Base-by-base conservation (phyloP, 2,797 vertebrate genomes). In the Babyrousa celebensis region DNA sequence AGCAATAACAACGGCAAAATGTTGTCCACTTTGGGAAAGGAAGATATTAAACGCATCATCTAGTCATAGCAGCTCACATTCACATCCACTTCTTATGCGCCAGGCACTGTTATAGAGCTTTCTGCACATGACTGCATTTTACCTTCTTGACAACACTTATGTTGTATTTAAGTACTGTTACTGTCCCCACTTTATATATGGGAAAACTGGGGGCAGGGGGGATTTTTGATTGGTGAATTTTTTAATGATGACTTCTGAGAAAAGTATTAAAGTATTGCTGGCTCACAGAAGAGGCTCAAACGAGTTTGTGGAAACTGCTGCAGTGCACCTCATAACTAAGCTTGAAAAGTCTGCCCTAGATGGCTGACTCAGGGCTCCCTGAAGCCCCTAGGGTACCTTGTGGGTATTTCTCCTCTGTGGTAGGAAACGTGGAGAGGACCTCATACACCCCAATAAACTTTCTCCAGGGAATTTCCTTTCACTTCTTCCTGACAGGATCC, bases 161-260 rank as follows among this genome's bases (percentile, higher is more conserved):
- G 11, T n/a, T 15, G 11, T n/a, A 32, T 58, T 36, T 27, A 40
- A 63, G 60, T 52, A 15, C 63, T 74, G 3, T 21, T 67, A 62
- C 4, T 63, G 79, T 52, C 52, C 70, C 62, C 68, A 77, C 65
- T 93, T 85, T n/a, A 90, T 60, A 63, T 20, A 83, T 1, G 40
- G 75, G 77, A 65, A 91, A 80, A 89, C 79, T 43, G 54, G 17
- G 21, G 32, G 8, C 20, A 6, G 32, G 32, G 11, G 58, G 9
- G 6, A n/a, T 43, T 12, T 60, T 62, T 60, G 18, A 14, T 6
- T 85, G 52, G 12, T 68, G 3, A 18, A 12, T 67, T n/a, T 74
- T 93, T 54, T 23, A 12, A 72, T 72, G 17, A 71, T 79, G 58
- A 85, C 43, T 79, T 89, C 65, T 60, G 80, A 95, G 75, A 75